Percentiles rank a stretch among this genome's conserved stretches.
Evolutionary conservation across 1,140 invertebrate species (phyloP).

Genomic region (Drosophila chauvacae): DNA sequence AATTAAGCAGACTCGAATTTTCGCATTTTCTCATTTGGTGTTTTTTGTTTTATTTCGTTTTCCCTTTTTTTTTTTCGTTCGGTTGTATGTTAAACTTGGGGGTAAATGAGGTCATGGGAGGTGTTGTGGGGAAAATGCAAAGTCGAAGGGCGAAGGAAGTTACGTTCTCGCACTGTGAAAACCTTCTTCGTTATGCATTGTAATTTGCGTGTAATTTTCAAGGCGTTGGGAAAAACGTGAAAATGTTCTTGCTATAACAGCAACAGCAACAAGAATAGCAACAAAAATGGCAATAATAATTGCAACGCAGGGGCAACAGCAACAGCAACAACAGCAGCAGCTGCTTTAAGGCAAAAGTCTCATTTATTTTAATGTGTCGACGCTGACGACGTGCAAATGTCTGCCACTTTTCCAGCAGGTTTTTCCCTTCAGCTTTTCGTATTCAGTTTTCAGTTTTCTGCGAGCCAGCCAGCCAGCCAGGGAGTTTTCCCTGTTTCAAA

Average conservation of each 20-base stretch:
- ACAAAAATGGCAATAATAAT: conserved; percentile 38
- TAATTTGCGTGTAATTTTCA: conserved; percentile 79
- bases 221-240: conserved; percentile 65
- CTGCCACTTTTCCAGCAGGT: conserved; percentile 70
- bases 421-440: conserved; percentile 43
- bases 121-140: conserved; percentile 10
- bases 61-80: neutral
- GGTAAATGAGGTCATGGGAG: conserved; percentile 32
- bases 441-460: conserved; percentile 26
- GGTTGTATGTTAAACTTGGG: conserved; percentile 8
- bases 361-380: conserved; percentile 82
- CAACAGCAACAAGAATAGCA: conserved; percentile 38
- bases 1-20: conserved; percentile 48
- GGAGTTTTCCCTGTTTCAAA: conserved; percentile 54
- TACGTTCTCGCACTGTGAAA: conserved; percentile 29
- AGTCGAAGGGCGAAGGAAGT: conserved; percentile 27
- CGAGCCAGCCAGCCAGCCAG: conserved; percentile 3
- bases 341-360: conserved; percentile 74
- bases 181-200: conserved; percentile 69
- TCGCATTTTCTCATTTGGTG: conserved; percentile 6
- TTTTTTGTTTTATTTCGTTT: neutral
- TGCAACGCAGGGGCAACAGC: conserved; percentile 23
- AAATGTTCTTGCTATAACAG: conserved; percentile 56
- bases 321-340: conserved; percentile 20
- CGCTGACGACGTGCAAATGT: conserved; percentile 81